These are phyloP conservation scores for Aethina tumida DNA, from an alignment of 1,140 invertebrate species.

Conservation along the genomic window DNA sequence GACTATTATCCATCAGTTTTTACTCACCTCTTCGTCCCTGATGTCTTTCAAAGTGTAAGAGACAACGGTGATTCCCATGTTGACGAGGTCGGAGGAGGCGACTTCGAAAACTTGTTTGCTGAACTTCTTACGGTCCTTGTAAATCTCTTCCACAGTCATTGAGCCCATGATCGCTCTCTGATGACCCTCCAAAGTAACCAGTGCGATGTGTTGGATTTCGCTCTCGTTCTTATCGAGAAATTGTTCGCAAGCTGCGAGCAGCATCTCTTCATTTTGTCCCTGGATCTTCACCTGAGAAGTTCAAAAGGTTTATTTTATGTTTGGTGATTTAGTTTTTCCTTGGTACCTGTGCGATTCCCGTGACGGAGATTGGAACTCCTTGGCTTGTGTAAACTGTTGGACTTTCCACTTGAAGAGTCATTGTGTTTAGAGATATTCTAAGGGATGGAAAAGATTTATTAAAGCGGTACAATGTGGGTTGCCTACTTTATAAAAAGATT, in stretches of 20 bases:
- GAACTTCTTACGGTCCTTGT: slow-evolving; percentile 98
- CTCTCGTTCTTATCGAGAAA: slow-evolving; percentile 86
- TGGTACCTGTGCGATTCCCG: slow-evolving; percentile 87
- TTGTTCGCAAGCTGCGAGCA: slow-evolving; percentile 91
- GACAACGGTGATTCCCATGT: slow-evolving; percentile 97
- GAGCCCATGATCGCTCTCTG: slow-evolving; percentile 97
- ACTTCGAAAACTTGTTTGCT: slow-evolving; percentile 95
- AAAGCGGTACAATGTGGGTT: too few relatives aligned
- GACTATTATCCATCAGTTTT: too few relatives aligned
- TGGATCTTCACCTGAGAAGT: slow-evolving; percentile 72
- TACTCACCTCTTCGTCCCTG: slow-evolving; percentile 88
- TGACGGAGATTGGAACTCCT: slow-evolving; percentile 94
- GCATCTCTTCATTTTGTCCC: slow-evolving; percentile 94
- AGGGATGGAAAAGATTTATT: slow-evolving; percentile 9
- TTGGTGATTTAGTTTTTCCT: slow-evolving; percentile 2
- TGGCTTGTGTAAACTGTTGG: slow-evolving; percentile 92
- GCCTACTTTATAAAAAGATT: too few relatives aligned
- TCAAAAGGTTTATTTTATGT: neutral
- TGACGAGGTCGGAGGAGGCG: slow-evolving; percentile 88
- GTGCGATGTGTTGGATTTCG: slow-evolving; percentile 87
- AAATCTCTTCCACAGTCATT: slow-evolving; percentile 99
- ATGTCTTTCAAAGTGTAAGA: slow-evolving; percentile 98
- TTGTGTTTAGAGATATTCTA: slow-evolving; percentile 85
- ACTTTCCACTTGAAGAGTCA: slow-evolving; percentile 88
- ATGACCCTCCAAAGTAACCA: slow-evolving; percentile 94